These are phyloP conservation scores for Drosophila niveifrons DNA, from an alignment of 2,888 invertebrate genomes.

Conservation along the genomic window DNA sequence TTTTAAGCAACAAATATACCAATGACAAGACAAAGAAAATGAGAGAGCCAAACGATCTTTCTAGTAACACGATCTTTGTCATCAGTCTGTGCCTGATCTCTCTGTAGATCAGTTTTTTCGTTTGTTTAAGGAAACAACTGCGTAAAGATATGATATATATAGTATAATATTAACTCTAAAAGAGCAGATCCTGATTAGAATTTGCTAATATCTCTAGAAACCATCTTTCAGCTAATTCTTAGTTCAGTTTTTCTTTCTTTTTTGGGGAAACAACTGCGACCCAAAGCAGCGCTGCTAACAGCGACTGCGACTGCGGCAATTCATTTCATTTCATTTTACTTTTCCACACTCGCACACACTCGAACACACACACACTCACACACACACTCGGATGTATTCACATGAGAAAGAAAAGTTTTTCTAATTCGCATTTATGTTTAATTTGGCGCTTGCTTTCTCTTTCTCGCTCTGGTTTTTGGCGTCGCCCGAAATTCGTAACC, in stretches of 20 bases:
- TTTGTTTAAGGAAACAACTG: not conserved
- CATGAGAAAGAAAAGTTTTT: slow-evolving; percentile 62
- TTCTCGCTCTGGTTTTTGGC: slow-evolving; percentile 14
- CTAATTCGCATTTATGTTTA: slow-evolving; percentile 82
- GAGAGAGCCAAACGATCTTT: too few species aligned
- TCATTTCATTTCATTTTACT: slow-evolving; percentile 14
- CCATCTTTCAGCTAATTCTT: not conserved
- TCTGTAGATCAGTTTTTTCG: not conserved
- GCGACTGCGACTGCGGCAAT: not conserved
- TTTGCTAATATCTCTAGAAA: not conserved
- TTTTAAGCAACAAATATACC: too few species aligned
- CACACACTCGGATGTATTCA: not conserved
- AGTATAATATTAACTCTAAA: too few species aligned
- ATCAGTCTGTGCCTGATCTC: too few species aligned
- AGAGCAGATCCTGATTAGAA: too few species aligned
- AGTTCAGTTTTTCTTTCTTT: not conserved
- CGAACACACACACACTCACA: not conserved
- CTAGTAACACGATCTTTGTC: too few species aligned
- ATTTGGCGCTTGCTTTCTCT: slow-evolving; percentile 56
- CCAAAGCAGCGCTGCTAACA: not conserved
- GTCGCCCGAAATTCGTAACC: slow-evolving; percentile 25
- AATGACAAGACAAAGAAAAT: too few species aligned
- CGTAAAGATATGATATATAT: too few species aligned
- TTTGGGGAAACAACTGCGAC: not conserved
- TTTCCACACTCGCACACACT: slow-evolving; percentile 2